Evolutionary conservation across 2,888 invertebrate genomes (phyloP), one percentile per base, ranked within the genome.

Genomic region (Phortica okadai): DNA sequence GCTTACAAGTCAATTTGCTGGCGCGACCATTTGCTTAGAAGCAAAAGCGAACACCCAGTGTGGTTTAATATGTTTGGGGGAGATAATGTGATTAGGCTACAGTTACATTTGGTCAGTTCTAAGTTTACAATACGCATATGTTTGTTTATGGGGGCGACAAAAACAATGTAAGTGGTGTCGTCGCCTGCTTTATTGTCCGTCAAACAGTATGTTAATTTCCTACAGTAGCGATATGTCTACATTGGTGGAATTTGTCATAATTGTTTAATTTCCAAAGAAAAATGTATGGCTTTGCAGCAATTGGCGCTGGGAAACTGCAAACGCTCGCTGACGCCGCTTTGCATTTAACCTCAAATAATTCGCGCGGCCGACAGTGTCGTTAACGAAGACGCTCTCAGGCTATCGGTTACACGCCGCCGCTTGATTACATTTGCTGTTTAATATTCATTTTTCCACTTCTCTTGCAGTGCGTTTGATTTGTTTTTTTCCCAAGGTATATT

Each of bases 191-290:
- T 6, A 50, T 62, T 62, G 62, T 62, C 62, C 16, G 21, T 21
- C 50, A 50, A 50, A 50, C 6, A 3, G 6, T 3, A 50, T 50
- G 8, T 50, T 8, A 50, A 50, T 8, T 2, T 2, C 10, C 50
- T 50, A 50, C 5, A n/a, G n/a, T n/a, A n/a, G n/a, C n/a, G n/a
- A n/a, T n/a, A n/a, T 3, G 14, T 25, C 25, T 44, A 6, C 16
- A 44, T 44, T 67, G 41, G 1, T 64, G 10, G 33, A 64, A 41
- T 54, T 70, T 83, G 79, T 82, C 87, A 87, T 88, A 85, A 85
- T 83, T 88, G 88, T 81, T 84, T 81, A 88, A 85, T 85, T 85
- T 82, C 75, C 78, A 74, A 33, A 79, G 77, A 79, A 78, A 62
- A 81, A 87, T 81, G 76, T 56, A 56, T 33, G n/a, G 10, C 54